Percentiles rank a stretch among this genome's conserved stretches.
Conservation (phyloP, 1,140 invertebrate genomes). For the Hetaerina americana region DNA sequence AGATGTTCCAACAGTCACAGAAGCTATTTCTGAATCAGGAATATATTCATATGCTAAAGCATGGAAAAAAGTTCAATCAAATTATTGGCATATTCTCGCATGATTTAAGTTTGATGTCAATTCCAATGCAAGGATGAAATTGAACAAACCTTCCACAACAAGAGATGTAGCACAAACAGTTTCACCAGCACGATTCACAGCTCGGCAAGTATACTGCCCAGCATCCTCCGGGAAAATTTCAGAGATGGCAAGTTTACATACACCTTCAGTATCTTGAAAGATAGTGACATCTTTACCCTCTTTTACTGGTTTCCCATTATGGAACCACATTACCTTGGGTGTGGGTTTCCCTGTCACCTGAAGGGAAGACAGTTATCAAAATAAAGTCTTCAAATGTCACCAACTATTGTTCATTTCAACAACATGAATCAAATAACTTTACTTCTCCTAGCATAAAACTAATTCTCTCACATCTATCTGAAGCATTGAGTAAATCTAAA, state of each 20-base stretch:
- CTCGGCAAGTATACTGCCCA: slow-evolving; percentile 71
- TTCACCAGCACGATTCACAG: slow-evolving; percentile 74
- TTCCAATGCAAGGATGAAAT: too few species aligned
- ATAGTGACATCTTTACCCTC: slow-evolving; percentile 68
- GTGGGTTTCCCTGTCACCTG: slow-evolving; percentile 57
- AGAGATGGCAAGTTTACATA: slow-evolving; percentile 69
- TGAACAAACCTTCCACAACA: slow-evolving; percentile 61
- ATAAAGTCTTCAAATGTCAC: neutral
- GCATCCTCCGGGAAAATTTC: slow-evolving; percentile 92
- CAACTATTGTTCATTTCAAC: too few species aligned
- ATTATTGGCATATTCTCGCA: too few species aligned
- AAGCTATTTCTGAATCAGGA: slow-evolving; percentile 71
- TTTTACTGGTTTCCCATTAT: slow-evolving; percentile 53
- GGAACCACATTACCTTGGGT: slow-evolving; percentile 71
- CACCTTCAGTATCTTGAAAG: slow-evolving; percentile 57
- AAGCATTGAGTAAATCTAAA: too few species aligned
- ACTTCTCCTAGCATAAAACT: too few species aligned
- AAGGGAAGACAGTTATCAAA: neutral
- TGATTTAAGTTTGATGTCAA: too few species aligned
- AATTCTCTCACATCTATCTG: too few species aligned
- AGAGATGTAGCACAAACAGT: slow-evolving; percentile 64
- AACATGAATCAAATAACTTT: too few species aligned
- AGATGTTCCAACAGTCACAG: slow-evolving; percentile 32
- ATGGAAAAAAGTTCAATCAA: neutral
- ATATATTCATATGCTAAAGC: slow-evolving; percentile 84